Conservation (phyloP, 2,113 vertebrate species). For the Ia io region DNA sequence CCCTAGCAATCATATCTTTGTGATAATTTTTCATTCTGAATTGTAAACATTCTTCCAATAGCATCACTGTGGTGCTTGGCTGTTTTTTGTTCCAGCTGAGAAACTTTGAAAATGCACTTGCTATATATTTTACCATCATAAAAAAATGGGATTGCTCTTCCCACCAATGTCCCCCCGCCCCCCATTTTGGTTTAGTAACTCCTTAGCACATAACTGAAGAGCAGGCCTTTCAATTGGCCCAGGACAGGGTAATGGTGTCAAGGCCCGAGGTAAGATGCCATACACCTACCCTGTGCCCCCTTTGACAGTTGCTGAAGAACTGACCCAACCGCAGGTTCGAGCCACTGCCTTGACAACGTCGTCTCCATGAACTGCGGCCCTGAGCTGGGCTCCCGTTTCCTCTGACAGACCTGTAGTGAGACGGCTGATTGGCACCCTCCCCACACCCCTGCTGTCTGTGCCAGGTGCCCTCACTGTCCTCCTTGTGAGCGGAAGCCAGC, state of each 20-base stretch:
- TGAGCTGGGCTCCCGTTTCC: neutral
- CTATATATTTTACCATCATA: neutral
- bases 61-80: neutral
- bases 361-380: neutral
- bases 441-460: neutral
- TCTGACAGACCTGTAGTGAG: neutral
- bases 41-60: neutral
- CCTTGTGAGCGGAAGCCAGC: neutral
- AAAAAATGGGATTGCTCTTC: neutral
- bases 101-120: neutral
- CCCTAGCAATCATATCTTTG: neutral
- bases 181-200: neutral
- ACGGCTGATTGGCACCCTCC: neutral
- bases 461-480: neutral
- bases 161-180: neutral
- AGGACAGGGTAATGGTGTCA: too few species aligned
- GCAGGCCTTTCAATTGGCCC: neutral
- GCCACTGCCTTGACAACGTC: neutral
- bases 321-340: neutral
- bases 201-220: neutral
- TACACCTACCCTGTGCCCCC: neutral
- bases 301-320: neutral
- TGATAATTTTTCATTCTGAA: neutral
- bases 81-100: conserved; percentile 24
- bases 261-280: neutral